Conservation (phyloP, 1,140 invertebrate genomes). For the honey bee (Apis mellifera) region Amel_HAv3.1 CM009931.2:17092001-17092500, state of each 20-base stretch:
- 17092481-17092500: too few relatives aligned
- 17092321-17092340: not conserved
- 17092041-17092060: too few relatives aligned
- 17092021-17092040: too few relatives aligned
- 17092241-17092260: not conserved
- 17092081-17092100: too few relatives aligned
- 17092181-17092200: not conserved
- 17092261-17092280: not conserved
- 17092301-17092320: constrained; percentile 39
- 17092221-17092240: not conserved
- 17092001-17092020: not conserved
- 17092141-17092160: too few relatives aligned
- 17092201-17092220: too few relatives aligned
- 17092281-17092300: constrained; percentile 1
- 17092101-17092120: too few relatives aligned
- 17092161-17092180: not conserved
- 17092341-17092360: constrained; percentile 10
- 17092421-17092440: constrained; percentile 15
- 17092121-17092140: too few relatives aligned
- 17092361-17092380: constrained; percentile 36
- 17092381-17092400: constrained; percentile 24
- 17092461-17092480: too few relatives aligned
- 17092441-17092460: not conserved
- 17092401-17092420: not conserved
- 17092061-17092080: too few relatives aligned